Evolutionary conservation across 1,140 invertebrate genomes (phyloP), one percentile per base, ranked within the genome.

Genomic region (Brachionus manjavacas): DNA sequence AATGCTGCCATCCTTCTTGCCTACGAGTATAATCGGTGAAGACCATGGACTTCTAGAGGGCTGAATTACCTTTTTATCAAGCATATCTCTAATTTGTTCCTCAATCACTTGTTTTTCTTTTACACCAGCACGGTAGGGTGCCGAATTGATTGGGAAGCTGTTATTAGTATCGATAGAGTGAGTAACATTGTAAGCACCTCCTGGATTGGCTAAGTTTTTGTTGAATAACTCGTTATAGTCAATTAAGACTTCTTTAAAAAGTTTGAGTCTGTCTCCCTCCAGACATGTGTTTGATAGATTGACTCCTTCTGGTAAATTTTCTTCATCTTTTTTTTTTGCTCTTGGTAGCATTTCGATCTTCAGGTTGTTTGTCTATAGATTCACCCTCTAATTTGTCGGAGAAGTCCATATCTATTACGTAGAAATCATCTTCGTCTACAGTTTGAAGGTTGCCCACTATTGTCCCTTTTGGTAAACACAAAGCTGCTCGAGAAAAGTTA

Each of bases 41-140:
- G 46, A 25, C 76, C 46, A 80, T 9, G 46, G 49, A 41, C 49
- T 55, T 23, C 52, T 80, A 14, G 76, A 80, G 4, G 76, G 76
- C 31, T 39, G 23, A 9, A 80, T 55, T 1, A 80, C 84, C 35
- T 55, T 84, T 31, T 52, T 23, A 28, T 87, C 35, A 14, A 66
- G 12, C 80, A 83, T 83, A 16, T 66, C 60, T 8, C 31, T 35
- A 12, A 83, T 72, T 8, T 74, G 70, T n/a, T 74, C 70, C 20
- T 74, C 70, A 23, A 74, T 74, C 14, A 74, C 70, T n/a, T 74
- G 9, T 16, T 20, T 12, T 23, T 74, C 70, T 41, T 12, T 43
- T 11, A n/a, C 31, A 3, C 70, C 70, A 12, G 70, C 35, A 14
- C 16, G 8, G 25, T 41, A 16, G 3, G 79, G 52, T 20, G 46